phyloP scores from a whole-genome alignment of 2,888 invertebrate genomes.

The Colostygia pectinataria region DNA sequence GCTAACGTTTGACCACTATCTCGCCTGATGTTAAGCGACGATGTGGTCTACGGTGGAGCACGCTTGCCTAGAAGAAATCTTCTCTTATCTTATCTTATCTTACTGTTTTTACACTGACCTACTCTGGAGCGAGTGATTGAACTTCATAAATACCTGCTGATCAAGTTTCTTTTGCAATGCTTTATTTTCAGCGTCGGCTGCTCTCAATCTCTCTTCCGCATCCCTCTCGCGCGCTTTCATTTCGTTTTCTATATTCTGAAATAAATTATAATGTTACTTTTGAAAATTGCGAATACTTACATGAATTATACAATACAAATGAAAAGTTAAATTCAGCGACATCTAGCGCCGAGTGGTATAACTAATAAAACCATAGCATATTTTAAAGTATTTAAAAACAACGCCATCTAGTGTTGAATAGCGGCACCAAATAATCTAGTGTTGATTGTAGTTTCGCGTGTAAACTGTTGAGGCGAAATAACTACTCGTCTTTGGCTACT shows the following conservation, averaged over 20 bases:
- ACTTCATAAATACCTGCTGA: slow-evolving; percentile 75
- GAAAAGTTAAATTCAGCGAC: slow-evolving; percentile 5
- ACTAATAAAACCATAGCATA: not conserved
- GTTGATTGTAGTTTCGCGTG: too few relatives aligned
- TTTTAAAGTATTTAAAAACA: not conserved
- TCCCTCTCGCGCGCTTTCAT: slow-evolving; percentile 64
- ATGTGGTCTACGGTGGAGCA: too few relatives aligned
- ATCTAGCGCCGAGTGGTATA: slow-evolving; percentile 17
- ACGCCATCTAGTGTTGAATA: slow-evolving; percentile 4
- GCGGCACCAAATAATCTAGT: not conserved
- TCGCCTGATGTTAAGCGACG: too few relatives aligned
- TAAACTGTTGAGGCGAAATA: too few relatives aligned
- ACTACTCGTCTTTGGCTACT: too few relatives aligned
- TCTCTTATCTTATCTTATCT: too few relatives aligned
- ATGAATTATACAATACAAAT: too few relatives aligned
- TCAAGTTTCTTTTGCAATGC: slow-evolving; percentile 68
- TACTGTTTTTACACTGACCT: too few relatives aligned
- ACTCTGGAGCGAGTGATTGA: too few relatives aligned
- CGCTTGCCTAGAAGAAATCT: too few relatives aligned
- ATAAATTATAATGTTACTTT: not conserved
- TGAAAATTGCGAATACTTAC: too few relatives aligned
- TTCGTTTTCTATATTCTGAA: slow-evolving; percentile 67
- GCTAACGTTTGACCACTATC: too few relatives aligned
- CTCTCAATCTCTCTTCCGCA: slow-evolving; percentile 56
- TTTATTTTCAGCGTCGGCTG: slow-evolving; percentile 56